Evolutionary conservation across 2,888 invertebrate species (phyloP).

Genomic region (Rhamphomyia laevipes): DNA sequence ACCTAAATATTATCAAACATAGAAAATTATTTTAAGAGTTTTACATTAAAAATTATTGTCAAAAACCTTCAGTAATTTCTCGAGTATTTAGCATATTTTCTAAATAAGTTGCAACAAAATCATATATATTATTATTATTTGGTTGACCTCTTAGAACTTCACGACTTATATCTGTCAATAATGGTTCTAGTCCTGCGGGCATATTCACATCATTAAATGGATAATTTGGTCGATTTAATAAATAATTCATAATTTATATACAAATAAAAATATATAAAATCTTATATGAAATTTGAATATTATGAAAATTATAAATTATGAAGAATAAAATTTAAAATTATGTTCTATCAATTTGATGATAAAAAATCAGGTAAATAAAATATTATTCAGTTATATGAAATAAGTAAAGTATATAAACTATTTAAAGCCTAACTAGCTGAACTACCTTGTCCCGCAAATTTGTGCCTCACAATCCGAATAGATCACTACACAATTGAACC

Average conservation of each 20-base stretch:
- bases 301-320: too few species aligned
- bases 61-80: conserved; percentile 33
- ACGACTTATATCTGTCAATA: conserved; percentile 60
- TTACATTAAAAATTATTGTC: neutral
- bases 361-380: too few species aligned
- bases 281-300: too few species aligned
- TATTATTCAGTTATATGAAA: too few species aligned
- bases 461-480: too few species aligned
- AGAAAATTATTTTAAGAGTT: neutral
- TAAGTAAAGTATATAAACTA: too few species aligned
- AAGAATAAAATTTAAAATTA: too few species aligned
- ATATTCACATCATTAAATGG: conserved; percentile 32
- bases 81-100: conserved; percentile 52
- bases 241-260: conserved; percentile 24
- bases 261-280: too few species aligned
- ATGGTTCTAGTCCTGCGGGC: conserved; percentile 55
- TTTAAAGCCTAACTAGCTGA: too few species aligned
- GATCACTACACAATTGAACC: too few species aligned
- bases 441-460: too few species aligned
- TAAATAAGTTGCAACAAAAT: conserved; percentile 58
- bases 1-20: conserved; percentile 16
- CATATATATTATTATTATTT: conserved; percentile 40
- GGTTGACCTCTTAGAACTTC: conserved; percentile 63
- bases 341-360: too few species aligned
- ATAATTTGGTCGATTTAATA: conserved; percentile 27